phyloP scores from a whole-genome alignment of 2,888 invertebrate species.

The Phymatocera aterrima region DNA sequence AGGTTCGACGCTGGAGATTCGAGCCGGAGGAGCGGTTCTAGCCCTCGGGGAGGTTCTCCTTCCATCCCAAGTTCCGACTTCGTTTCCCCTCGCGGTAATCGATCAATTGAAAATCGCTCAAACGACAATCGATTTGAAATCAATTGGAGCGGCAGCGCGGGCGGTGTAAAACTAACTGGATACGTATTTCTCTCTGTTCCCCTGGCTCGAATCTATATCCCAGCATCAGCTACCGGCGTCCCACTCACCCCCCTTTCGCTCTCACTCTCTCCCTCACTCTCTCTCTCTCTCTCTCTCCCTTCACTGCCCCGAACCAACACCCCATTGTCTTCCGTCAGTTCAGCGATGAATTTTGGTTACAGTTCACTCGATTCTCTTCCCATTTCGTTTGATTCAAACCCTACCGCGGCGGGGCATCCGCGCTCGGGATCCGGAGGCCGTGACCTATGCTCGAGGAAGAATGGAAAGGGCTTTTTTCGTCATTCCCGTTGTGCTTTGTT shows the following conservation, averaged over 20 bases:
- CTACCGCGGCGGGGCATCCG: neutral
- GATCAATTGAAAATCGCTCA: conserved; percentile 73
- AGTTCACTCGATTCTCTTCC: conserved; percentile 64
- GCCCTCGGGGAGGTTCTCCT: conserved; percentile 37
- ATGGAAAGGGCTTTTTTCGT: no score
- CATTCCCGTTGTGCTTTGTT: no score
- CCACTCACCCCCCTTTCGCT: conserved; percentile 43
- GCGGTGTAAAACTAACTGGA: conserved; percentile 69
- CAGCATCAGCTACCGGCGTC: conserved; percentile 4
- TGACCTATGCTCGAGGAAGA: neutral
- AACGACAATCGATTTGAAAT: conserved; percentile 73
- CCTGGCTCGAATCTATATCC: conserved; percentile 31
- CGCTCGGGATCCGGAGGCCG: neutral
- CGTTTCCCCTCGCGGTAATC: conserved; percentile 64
- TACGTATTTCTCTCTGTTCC: conserved; percentile 42
- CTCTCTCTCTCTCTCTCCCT: conserved; percentile 50
- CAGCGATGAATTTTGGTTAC: conserved; percentile 67
- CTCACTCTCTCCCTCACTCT: conserved; percentile 50
- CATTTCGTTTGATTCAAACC: conserved; percentile 58
- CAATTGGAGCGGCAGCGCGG: conserved; percentile 61
- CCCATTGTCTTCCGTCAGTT: conserved; percentile 66
- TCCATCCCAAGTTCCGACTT: conserved; percentile 47
- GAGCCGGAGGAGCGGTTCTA: conserved; percentile 27
- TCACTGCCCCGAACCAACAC: conserved; percentile 46
- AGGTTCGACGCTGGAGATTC: neutral